Evolutionary conservation across 1,140 invertebrate species (phyloP).

Genomic region (Drosophila lacteicornis): DNA sequence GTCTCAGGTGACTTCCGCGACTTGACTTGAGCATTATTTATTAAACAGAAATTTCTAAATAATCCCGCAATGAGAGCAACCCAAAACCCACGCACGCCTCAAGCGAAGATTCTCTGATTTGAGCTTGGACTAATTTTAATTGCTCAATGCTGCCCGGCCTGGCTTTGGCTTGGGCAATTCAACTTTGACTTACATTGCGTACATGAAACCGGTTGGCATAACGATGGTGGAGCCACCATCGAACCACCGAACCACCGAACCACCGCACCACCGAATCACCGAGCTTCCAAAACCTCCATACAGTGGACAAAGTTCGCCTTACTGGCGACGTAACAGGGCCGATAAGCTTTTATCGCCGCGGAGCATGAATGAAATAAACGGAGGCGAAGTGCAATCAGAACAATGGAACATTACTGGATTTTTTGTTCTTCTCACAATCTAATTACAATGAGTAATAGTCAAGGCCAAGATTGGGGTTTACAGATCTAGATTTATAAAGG

Average conservation of each 20-base stretch:
- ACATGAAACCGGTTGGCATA: constrained; percentile 37
- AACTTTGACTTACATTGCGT: constrained; percentile 22
- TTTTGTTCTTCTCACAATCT: neutral
- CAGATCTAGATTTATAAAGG: no score
- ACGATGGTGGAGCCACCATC: constrained; percentile 5
- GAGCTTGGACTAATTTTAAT: constrained; percentile 30
- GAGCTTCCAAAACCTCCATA: neutral
- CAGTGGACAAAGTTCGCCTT: constrained; percentile 9
- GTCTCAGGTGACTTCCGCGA: constrained; percentile 11
- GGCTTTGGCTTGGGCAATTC: constrained; percentile 1
- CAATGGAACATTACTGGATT: neutral
- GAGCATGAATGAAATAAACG: constrained; percentile 15
- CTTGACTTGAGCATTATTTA: neutral
- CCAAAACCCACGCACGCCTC: constrained; percentile 14
- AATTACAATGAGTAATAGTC: neutral
- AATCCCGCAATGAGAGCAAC: constrained; percentile 6
- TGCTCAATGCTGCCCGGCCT: constrained; percentile 12
- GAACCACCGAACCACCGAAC: neutral
- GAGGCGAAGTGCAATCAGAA: constrained; percentile 13
- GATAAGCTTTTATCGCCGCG: constrained; percentile 7
- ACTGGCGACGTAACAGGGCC: neutral
- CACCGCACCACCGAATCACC: neutral
- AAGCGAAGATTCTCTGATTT: constrained; percentile 3
- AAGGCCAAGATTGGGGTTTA: neutral
- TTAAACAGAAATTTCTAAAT: constrained; percentile 14